Evolutionary conservation across 1,140 invertebrate genomes (phyloP).

Genomic region (Harpegnathos saltator): DNA sequence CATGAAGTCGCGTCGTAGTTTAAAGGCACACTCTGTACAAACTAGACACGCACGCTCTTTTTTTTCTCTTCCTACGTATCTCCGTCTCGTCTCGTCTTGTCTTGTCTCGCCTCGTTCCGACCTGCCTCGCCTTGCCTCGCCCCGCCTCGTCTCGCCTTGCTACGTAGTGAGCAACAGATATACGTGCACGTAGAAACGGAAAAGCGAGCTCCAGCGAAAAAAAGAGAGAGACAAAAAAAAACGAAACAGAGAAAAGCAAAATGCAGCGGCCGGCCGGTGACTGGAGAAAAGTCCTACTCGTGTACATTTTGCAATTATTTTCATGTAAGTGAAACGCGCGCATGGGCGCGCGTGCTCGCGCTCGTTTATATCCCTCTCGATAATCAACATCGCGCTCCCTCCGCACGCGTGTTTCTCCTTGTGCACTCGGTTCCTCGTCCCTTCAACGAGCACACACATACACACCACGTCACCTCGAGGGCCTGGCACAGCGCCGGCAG

Average conservation of each 20-base stretch:
- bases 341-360: slow-evolving; percentile 51
- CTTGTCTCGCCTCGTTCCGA: not conserved
- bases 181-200: slow-evolving; percentile 62
- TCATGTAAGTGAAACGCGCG: slow-evolving; percentile 81
- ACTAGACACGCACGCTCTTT: slow-evolving; percentile 84
- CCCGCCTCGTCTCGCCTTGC: slow-evolving; percentile 24
- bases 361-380: slow-evolving; percentile 52
- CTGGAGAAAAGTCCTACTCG: slow-evolving; percentile 82
- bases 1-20: slow-evolving; percentile 83
- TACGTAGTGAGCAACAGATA: slow-evolving; percentile 67
- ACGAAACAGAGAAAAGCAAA: slow-evolving; percentile 57
- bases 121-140: not conserved
- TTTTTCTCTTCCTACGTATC: slow-evolving; percentile 38
- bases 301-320: slow-evolving; percentile 85
- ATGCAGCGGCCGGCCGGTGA: slow-evolving; percentile 80
- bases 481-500: slow-evolving; percentile 16
- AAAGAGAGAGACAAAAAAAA: no score
- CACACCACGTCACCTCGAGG: slow-evolving; percentile 15
- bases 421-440: not conserved
- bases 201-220: not conserved
- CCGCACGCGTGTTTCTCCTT: not conserved
- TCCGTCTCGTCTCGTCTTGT: slow-evolving; percentile 43
- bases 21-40: slow-evolving; percentile 85
- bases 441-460: no score
- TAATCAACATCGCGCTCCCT: slow-evolving; percentile 24